Evolutionary conservation across 2,888 invertebrate species (phyloP).

Genomic region (Siphonodentalium dalli): DNA sequence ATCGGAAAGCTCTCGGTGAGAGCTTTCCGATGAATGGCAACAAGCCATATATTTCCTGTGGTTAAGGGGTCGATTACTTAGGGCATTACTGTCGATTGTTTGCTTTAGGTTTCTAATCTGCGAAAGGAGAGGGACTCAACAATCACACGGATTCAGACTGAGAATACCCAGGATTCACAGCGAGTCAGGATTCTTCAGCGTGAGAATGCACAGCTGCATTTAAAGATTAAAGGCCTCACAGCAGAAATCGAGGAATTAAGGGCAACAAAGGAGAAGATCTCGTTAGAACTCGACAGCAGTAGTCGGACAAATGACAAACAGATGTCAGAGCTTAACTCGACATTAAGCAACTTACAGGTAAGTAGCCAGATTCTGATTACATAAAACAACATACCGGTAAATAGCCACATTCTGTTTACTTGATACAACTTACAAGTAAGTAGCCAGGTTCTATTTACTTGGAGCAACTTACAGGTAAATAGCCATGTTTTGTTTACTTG

Average conservation of each 20-base stretch:
- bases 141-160: slow-evolving; percentile 48
- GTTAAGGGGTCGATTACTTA: no score
- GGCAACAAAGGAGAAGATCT: slow-evolving; percentile 56
- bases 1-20: no score
- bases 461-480: no score
- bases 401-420: not conserved
- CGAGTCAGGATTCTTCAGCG: slow-evolving; percentile 54
- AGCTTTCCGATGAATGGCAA: no score
- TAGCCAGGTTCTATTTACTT: not conserved
- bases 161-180: slow-evolving; percentile 51
- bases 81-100: no score
- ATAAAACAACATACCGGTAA: not conserved
- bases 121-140: slow-evolving; percentile 58
- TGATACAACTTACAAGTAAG: not conserved
- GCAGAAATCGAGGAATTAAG: slow-evolving; percentile 62
- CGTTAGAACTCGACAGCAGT: slow-evolving; percentile 55
- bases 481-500: not conserved
- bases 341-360: slow-evolving; percentile 59
- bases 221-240: slow-evolving; percentile 56
- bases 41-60: no score
- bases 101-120: slow-evolving; percentile 53
- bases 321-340: slow-evolving; percentile 52
- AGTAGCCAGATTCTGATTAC: not conserved
- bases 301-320: slow-evolving; percentile 59
- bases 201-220: slow-evolving; percentile 60